phyloP scores from a whole-genome alignment of 2,113 vertebrate genomes.

The Hyperoodon ampullatus region DNA sequence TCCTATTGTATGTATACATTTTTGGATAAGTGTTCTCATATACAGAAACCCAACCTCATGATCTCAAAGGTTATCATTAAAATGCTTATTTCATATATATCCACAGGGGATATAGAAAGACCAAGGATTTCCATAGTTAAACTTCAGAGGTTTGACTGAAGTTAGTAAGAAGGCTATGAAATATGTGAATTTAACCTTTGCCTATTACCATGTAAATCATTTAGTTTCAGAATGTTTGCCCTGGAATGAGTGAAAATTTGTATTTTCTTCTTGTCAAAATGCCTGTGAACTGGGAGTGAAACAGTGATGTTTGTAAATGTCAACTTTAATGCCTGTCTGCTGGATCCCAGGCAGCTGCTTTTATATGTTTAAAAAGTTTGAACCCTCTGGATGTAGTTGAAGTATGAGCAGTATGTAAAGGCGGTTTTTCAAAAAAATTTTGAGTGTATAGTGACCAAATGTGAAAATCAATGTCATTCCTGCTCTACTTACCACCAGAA shows the following conservation, averaged over 20 bases:
- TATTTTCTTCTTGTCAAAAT: conserved; percentile 78
- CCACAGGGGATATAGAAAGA: conserved; percentile 5
- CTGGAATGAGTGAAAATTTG: conserved; percentile 71
- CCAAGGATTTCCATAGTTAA: conserved; percentile 69
- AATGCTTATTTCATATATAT: not conserved
- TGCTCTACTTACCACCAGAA: conserved; percentile 1
- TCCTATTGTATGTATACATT: not conserved
- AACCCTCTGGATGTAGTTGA: not conserved
- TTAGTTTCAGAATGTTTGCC: conserved; percentile 75
- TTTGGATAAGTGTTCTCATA: not conserved
- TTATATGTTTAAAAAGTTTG: not conserved
- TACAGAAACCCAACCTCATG: not conserved
- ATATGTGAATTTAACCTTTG: conserved; percentile 81
- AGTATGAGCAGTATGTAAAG: not conserved
- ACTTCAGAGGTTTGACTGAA: conserved; percentile 71
- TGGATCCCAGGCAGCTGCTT: not conserved
- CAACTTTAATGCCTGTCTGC: conserved; percentile 3
- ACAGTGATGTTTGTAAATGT: conserved; percentile 68
- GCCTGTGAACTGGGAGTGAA: conserved; percentile 45
- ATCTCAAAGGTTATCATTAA: conserved; percentile 1
- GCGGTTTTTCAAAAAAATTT: not conserved
- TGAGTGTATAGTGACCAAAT: not conserved
- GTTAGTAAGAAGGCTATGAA: conserved; percentile 74
- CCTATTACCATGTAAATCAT: conserved; percentile 75
- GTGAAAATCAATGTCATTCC: not conserved